Conservation (phyloP, 2,797 vertebrate species). For the Gallinago nigripennis region DNA sequence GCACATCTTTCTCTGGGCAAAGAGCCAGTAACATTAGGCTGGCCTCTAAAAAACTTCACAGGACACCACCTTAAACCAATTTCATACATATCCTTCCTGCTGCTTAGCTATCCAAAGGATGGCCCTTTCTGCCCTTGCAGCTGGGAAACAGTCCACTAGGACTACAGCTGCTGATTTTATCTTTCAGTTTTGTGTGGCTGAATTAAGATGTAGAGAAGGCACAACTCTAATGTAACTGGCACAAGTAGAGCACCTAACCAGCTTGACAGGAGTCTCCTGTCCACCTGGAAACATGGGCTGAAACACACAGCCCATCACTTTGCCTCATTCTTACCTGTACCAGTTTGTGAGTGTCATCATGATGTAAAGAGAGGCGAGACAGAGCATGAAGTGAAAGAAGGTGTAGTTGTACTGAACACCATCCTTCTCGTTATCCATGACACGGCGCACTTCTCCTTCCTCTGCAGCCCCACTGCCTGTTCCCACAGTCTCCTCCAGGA, state of each 20-base stretch:
- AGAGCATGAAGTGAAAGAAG: slow-evolving; percentile 91
- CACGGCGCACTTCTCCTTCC: slow-evolving; percentile 72
- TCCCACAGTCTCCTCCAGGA: slow-evolving; percentile 76
- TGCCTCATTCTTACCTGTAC: slow-evolving; percentile 87
- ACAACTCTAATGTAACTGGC: neutral
- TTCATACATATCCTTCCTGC: neutral
- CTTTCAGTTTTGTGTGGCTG: neutral
- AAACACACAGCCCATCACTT: neutral
- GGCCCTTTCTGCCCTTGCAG: neutral
- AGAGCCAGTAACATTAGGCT: neutral
- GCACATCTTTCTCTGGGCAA: neutral
- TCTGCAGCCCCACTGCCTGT: slow-evolving; percentile 56
- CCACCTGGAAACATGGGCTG: neutral
- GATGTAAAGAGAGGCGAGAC: slow-evolving; percentile 91
- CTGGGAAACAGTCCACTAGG: neutral
- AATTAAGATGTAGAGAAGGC: neutral
- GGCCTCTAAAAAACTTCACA: neutral
- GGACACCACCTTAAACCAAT: neutral
- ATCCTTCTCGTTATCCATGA: slow-evolving; percentile 87
- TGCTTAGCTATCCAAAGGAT: neutral
- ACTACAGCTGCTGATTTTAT: neutral
- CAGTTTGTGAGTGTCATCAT: slow-evolving; percentile 98
- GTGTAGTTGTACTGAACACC: slow-evolving; percentile 91
- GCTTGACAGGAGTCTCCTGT: neutral
- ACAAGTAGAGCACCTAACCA: neutral